Percentiles rank a stretch among this genome's conserved stretches.
phyloP scores from a whole-genome alignment of 2,113 vertebrate genomes.

The Aspidoscelis tigris region DNA sequence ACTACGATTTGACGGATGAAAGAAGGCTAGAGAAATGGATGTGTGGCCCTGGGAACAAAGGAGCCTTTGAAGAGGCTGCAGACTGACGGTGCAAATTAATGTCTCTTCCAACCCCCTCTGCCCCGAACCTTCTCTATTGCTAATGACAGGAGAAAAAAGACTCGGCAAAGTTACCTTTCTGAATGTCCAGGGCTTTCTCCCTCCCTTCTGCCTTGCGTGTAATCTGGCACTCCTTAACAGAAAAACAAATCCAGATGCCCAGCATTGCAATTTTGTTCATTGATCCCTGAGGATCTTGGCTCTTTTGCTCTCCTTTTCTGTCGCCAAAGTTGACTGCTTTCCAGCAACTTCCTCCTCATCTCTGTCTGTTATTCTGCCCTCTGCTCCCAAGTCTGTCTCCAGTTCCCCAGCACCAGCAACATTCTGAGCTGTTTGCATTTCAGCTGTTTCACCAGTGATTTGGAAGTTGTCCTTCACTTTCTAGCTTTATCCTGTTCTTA shows the following conservation, averaged over 20 bases:
- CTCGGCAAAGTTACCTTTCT: neutral
- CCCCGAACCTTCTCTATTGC: conserved; percentile 5
- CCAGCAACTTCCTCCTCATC: neutral
- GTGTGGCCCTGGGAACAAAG: conserved; percentile 50
- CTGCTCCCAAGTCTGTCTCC: neutral
- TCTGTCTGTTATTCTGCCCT: neutral
- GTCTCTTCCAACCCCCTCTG: conserved; percentile 10
- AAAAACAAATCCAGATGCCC: neutral
- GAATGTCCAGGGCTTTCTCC: conserved; percentile 27
- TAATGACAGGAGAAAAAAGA: neutral
- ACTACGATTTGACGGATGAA: conserved; percentile 24
- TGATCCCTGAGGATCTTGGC: rapidly evolving
- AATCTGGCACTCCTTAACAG: neutral
- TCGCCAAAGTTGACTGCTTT: conserved; percentile 13
- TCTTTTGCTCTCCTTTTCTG: conserved; percentile 17
- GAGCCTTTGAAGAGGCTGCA: conserved; percentile 38
- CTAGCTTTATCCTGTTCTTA: neutral
- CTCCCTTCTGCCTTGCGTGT: neutral
- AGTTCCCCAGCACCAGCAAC: neutral
- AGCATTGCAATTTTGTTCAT: rapidly evolving
- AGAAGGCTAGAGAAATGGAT: neutral
- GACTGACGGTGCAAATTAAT: conserved; percentile 27
- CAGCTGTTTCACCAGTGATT: neutral
- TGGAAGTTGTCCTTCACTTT: neutral
- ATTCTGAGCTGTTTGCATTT: neutral